Conservation (phyloP, 2,797 vertebrate species). For the Pangasius krempfi region DNA sequence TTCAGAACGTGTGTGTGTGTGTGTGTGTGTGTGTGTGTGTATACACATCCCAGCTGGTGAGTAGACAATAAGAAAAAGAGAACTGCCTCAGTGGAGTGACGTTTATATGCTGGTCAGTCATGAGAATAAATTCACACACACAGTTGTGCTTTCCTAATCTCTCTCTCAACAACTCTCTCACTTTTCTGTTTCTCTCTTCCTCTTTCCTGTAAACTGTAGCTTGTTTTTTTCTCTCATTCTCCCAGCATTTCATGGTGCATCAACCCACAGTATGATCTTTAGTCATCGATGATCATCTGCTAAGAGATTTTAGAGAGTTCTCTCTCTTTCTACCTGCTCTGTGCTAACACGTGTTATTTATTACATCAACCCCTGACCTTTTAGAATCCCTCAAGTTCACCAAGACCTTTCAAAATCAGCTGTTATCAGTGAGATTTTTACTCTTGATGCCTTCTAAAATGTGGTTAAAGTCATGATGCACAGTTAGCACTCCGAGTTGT, state of each 20-base stretch:
- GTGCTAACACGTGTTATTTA: neutral
- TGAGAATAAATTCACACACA: slow-evolving; percentile 15
- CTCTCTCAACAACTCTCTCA: neutral
- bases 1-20: slow-evolving; percentile 33
- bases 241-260: neutral
- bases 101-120: slow-evolving; percentile 35
- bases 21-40: slow-evolving; percentile 25
- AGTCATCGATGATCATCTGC: neutral
- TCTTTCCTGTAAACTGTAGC: slow-evolving; percentile 5
- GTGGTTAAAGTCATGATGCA: neutral
- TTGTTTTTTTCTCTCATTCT: neutral
- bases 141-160: neutral
- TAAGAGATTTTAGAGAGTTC: neutral
- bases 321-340: slow-evolving; percentile 5
- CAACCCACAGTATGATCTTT: neutral
- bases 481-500: neutral
- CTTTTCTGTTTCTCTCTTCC: slow-evolving; percentile 11
- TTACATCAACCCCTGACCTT: slow-evolving; percentile 34
- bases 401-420: slow-evolving; percentile 43
- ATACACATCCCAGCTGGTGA: slow-evolving; percentile 48
- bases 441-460: neutral
- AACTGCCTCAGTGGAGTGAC: slow-evolving; percentile 15
- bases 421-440: slow-evolving; percentile 16
- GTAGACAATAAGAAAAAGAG: slow-evolving; percentile 32
- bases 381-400: slow-evolving; percentile 35